phyloP scores from a whole-genome alignment of 2,797 vertebrate genomes.

The Clarias pachynema region DNA sequence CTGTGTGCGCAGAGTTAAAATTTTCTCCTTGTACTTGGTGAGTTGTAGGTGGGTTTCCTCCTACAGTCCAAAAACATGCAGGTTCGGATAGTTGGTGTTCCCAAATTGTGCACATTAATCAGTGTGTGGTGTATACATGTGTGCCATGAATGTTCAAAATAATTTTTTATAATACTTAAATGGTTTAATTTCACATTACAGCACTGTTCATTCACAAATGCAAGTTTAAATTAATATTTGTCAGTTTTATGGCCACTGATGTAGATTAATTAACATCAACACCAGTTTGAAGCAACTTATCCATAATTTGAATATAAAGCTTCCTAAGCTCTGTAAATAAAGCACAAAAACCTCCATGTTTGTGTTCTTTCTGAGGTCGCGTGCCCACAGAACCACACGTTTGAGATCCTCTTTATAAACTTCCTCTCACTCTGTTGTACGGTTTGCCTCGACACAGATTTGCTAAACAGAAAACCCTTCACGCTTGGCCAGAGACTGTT shows the following conservation, averaged over 20 bases:
- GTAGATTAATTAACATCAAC: not conserved
- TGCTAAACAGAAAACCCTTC: constrained; percentile 68
- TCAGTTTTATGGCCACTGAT: constrained; percentile 31
- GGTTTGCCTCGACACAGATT: constrained; percentile 63
- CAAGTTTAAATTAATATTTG: not conserved
- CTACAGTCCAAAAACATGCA: no score
- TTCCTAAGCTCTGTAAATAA: not conserved
- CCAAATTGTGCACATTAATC: no score
- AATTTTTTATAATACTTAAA: not conserved
- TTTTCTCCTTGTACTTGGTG: no score
- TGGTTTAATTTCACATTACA: not conserved
- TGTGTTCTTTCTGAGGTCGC: constrained; percentile 64
- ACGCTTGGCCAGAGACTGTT: constrained; percentile 65
- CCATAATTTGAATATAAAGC: not conserved
- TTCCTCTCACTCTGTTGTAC: not conserved
- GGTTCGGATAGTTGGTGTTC: no score
- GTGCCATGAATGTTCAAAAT: not conserved
- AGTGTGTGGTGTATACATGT: no score
- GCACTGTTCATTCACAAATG: not conserved
- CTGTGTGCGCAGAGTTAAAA: no score
- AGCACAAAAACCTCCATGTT: not conserved
- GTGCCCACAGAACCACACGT: constrained; percentile 61
- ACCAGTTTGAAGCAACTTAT: not conserved
- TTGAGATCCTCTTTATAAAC: constrained; percentile 65
- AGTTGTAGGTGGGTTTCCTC: no score